These are phyloP conservation scores for Tursiops truncatus DNA, from an alignment of 2,113 vertebrate genomes.

Conservation along the genomic window DNA sequence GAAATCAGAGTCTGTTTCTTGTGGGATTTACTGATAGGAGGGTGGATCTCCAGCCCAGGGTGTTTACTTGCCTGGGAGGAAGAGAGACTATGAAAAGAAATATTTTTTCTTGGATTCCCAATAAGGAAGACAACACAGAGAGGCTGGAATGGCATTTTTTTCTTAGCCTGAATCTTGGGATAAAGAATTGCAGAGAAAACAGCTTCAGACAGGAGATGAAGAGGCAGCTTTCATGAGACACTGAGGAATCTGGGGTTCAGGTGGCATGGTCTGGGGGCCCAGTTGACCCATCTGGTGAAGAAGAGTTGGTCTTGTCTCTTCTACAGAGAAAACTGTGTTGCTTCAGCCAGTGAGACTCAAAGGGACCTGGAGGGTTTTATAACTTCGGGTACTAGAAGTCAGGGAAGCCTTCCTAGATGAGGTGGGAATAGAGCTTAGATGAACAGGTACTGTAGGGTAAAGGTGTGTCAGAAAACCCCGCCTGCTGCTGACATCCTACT, in stretches of 20 bases:
- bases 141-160: not conserved
- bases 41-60: not conserved
- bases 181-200: not conserved
- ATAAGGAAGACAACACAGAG: not conserved
- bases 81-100: not conserved
- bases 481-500: not conserved
- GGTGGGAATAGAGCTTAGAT: not conserved
- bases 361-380: not conserved
- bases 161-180: not conserved
- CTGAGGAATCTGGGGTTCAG: not conserved
- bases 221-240: not conserved
- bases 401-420: not conserved
- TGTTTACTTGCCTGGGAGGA: not conserved
- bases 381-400: not conserved
- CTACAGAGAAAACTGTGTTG: not conserved
- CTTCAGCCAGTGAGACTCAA: not conserved
- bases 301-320: not conserved
- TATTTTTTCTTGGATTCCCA: not conserved
- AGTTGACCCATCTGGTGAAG: not conserved
- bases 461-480: not conserved
- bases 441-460: rapidly evolving
- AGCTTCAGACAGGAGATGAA: not conserved
- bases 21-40: not conserved
- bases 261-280: not conserved
- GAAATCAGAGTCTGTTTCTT: not conserved